Evolutionary conservation across 2,113 vertebrate genomes (phyloP), one percentile per base, ranked within the genome.

Genomic region (Phoxinus phoxinus): DNA sequence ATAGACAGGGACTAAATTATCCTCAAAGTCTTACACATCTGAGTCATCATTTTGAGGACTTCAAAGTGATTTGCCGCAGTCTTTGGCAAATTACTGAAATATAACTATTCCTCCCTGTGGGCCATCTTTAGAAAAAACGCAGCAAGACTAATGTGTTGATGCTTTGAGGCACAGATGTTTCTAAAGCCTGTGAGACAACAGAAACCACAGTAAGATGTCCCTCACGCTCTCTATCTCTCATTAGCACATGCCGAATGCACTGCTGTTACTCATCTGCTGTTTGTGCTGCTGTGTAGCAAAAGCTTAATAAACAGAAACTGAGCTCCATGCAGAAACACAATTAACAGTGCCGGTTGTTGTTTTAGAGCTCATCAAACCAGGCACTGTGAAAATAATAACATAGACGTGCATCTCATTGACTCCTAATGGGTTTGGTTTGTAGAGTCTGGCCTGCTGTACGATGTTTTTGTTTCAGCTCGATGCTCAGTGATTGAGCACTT

Each of bases 351-450:
- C 5, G 44, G 41, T 51, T 83, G 84, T 61, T 83, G 84, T 74
- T 88, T 86, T 56, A 63, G 4, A 61, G 80, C 61, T 51, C 75
- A 88, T 88, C 79, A 77, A 85, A 85, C 67, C 79, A 69, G 35
- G 17, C 72, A 48, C 51, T 63, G 61, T 69, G 35, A 78, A 85
- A 77, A 85, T 58, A 65, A 61, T 71, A 46, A 53, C 59, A 81
- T 19, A 51, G 56, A 83, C 41, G 83, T 69, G 79, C 61, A 85
- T 78, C 81, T 84, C 83, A 46, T 58, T 81, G 77, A 85, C 59
- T 85, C 23, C 48, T 78, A 87, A 81, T 58, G 8, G 11, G 46
- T 23, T 58, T 41, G 17, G 56, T 25, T 83, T 65, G 56, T 41
- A 46, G 41, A 48, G 65, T 23, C 53, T 71, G 58, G 37, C 63